Conservation (phyloP, 2,797 vertebrate species). For the Oreonectes daqikongensis region DNA sequence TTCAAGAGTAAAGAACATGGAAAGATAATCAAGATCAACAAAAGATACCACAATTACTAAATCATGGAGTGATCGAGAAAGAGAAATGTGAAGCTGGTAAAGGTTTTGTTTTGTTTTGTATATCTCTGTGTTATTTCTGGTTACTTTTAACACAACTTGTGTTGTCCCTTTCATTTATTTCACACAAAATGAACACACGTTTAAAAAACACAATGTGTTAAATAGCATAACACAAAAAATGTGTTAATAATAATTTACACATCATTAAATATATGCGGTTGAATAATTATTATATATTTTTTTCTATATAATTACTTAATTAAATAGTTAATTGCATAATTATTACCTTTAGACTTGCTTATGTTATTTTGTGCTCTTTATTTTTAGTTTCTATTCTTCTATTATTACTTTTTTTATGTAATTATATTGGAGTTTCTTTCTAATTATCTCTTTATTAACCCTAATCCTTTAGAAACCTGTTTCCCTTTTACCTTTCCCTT, state of each 20-base stretch:
- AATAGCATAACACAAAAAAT: too few species aligned
- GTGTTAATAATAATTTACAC: too few species aligned
- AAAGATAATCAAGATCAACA: slow-evolving; percentile 46
- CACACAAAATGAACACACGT: too few species aligned
- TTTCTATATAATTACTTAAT: too few species aligned
- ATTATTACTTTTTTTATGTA: background rate
- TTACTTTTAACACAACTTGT: too few species aligned
- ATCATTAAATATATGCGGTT: too few species aligned
- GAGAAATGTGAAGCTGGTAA: slow-evolving; percentile 1
- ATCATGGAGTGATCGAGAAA: slow-evolving; percentile 17
- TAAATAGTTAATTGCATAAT: background rate
- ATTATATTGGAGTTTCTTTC: background rate
- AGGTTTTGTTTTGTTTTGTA: too few species aligned
- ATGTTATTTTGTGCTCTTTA: background rate
- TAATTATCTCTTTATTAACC: background rate
- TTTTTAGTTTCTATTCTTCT: background rate
- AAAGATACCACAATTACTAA: slow-evolving; percentile 30
- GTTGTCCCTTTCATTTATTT: too few species aligned
- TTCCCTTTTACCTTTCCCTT: background rate
- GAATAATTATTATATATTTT: too few species aligned
- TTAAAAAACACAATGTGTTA: too few species aligned
- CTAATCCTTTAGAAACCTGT: background rate
- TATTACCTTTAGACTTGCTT: too few species aligned
- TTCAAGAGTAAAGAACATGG: slow-evolving; percentile 36
- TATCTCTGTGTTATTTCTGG: too few species aligned